These are phyloP conservation scores for Amphimallon solstitiale DNA, from an alignment of 2,888 invertebrate species.

Conservation along the genomic window DNA sequence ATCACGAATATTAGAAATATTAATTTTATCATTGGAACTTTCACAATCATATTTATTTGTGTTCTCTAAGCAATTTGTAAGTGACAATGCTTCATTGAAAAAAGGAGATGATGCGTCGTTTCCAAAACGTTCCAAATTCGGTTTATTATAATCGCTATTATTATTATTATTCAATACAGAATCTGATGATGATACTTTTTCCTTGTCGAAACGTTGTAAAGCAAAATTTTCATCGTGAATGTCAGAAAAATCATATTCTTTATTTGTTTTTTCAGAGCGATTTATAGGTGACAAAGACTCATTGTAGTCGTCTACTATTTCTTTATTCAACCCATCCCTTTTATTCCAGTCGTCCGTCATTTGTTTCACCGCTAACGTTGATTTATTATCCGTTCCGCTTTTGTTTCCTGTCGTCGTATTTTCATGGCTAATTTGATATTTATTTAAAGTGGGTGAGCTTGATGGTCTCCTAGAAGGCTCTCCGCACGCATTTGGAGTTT, in stretches of 20 bases:
- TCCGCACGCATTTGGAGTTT: not conserved
- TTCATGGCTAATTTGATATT: constrained; percentile 21
- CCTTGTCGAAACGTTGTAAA: no score
- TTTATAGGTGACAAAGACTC: not conserved
- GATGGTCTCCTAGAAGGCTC: constrained; percentile 5
- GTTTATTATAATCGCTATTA: no score
- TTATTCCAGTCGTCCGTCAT: constrained; percentile 12
- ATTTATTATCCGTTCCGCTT: constrained; percentile 21
- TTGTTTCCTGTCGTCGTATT: constrained; percentile 14
- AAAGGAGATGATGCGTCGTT: no score
- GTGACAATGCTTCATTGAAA: no score
- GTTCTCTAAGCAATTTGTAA: no score
- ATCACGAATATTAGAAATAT: no score
- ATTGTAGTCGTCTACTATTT: not conserved
- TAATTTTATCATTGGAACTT: no score
- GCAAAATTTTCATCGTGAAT: no score
- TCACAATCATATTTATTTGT: no score
- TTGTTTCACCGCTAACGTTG: not conserved
- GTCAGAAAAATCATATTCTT: not conserved
- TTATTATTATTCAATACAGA: no score
- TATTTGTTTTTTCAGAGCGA: not conserved
- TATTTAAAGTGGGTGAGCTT: constrained; percentile 10
- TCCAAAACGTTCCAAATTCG: no score
- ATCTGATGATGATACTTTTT: no score
- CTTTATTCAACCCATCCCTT: not conserved